A percentile compares a stretch with the other conserved stretches of the same genome.
Evolutionary conservation across 2,113 vertebrate species (phyloP).

Genomic region (Ammospiza caudacuta): DNA sequence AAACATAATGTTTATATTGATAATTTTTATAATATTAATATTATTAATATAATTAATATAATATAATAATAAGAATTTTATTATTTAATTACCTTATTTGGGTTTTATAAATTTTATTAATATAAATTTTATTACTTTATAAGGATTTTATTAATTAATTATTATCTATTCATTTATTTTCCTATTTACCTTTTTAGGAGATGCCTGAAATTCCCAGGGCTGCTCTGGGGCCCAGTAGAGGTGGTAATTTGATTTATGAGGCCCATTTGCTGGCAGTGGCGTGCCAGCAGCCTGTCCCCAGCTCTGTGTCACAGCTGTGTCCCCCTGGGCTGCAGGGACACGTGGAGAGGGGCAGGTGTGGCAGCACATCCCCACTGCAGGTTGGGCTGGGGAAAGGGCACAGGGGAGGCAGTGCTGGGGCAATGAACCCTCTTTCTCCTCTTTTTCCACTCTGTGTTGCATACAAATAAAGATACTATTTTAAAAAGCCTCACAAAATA

Average conservation of each 20-base stretch:
- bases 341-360: accelerated
- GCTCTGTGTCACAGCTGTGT: background rate
- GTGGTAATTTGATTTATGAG: background rate
- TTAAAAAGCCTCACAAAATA: background rate
- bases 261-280: background rate
- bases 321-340: background rate
- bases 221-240: background rate
- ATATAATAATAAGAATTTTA: too few species aligned
- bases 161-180: background rate
- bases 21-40: too few species aligned
- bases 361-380: background rate
- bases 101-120: too few species aligned
- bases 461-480: background rate
- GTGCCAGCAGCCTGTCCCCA: background rate
- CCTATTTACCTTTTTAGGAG: background rate
- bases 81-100: too few species aligned
- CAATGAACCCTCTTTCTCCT: background rate
- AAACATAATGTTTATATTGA: too few species aligned
- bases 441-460: accelerated
- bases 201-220: background rate
- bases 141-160: too few species aligned
- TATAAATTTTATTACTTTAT: too few species aligned
- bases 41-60: too few species aligned
- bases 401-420: accelerated
- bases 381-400: background rate